These are phyloP conservation scores for Ophioninae sp. DNA, from an alignment of 2,888 invertebrate genomes.

Conservation along the genomic window DNA sequence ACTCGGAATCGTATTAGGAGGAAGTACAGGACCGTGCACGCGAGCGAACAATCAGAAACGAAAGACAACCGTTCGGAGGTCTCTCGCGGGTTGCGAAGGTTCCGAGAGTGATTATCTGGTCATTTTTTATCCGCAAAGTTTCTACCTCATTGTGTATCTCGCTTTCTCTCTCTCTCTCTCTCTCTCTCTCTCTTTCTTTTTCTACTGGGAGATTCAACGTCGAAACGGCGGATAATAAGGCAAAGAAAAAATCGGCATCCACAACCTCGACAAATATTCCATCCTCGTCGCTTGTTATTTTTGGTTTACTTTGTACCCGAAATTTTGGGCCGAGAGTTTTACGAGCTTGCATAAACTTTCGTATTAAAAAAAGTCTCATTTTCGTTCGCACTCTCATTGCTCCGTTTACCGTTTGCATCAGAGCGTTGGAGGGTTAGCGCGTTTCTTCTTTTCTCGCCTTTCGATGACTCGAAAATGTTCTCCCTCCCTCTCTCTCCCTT, in stretches of 20 bases:
- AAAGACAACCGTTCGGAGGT: background rate
- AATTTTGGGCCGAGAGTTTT: background rate
- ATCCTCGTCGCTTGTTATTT: background rate
- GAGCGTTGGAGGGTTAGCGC: background rate
- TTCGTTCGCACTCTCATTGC: background rate
- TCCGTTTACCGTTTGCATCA: background rate
- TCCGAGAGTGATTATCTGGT: background rate
- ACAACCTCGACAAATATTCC: background rate
- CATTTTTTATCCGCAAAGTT: background rate
- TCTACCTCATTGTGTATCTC: background rate
- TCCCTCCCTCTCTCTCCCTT: background rate
- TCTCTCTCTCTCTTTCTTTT: background rate
- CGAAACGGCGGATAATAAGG: background rate
- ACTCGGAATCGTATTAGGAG: conserved; percentile 2
- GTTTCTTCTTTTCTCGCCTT: background rate
- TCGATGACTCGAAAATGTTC: background rate
- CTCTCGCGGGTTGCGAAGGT: background rate
- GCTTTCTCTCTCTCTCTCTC: background rate
- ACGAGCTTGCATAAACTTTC: background rate
- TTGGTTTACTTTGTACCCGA: background rate
- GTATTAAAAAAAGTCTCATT: background rate
- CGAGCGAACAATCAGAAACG: background rate
- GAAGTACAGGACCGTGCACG: background rate
- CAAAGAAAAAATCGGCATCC: background rate
- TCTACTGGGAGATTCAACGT: background rate